A percentile compares a stretch with the other conserved stretches of the same genome.
These are phyloP conservation scores for Seriola aureovittata DNA, from an alignment of 2,113 vertebrate species.

Conservation along the genomic window DNA sequence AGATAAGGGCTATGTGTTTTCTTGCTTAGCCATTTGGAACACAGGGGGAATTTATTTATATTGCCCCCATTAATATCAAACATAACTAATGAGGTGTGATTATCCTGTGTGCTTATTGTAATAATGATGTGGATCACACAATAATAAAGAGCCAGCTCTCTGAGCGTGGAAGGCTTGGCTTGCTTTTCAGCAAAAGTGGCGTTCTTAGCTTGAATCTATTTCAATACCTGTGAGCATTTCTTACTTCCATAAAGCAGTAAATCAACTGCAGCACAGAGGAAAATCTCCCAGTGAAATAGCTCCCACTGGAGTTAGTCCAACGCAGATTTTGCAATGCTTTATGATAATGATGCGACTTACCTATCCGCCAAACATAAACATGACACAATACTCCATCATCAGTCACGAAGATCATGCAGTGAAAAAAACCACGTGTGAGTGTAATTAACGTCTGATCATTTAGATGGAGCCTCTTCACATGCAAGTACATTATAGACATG, in stretches of 20 bases:
- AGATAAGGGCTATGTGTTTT: slow-evolving; percentile 73
- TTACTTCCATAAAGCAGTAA: slow-evolving; percentile 61
- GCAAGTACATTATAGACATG: neutral
- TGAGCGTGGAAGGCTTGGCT: slow-evolving; percentile 37
- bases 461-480: slow-evolving; percentile 9
- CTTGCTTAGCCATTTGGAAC: slow-evolving; percentile 75
- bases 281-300: slow-evolving; percentile 65
- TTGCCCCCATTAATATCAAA: slow-evolving; percentile 84
- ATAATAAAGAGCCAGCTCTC: slow-evolving; percentile 69
- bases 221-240: slow-evolving; percentile 74
- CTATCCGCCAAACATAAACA: slow-evolving; percentile 57
- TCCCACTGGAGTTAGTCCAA: slow-evolving; percentile 62
- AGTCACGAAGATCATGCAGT: slow-evolving; percentile 19
- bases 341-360: slow-evolving; percentile 63
- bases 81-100: slow-evolving; percentile 86
- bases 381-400: slow-evolving; percentile 58
- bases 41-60: slow-evolving; percentile 81
- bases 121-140: slow-evolving; percentile 73
- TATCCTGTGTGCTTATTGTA: slow-evolving; percentile 78
- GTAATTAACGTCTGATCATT: slow-evolving; percentile 51
- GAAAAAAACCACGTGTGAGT: slow-evolving; percentile 9
- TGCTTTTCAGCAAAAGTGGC: slow-evolving; percentile 59
- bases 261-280: slow-evolving; percentile 63
- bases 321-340: slow-evolving; percentile 48
- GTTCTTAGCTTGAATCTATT: slow-evolving; percentile 60